phyloP scores from a whole-genome alignment of 2,797 vertebrate genomes.

The Uromys caudimaculatus region DNA sequence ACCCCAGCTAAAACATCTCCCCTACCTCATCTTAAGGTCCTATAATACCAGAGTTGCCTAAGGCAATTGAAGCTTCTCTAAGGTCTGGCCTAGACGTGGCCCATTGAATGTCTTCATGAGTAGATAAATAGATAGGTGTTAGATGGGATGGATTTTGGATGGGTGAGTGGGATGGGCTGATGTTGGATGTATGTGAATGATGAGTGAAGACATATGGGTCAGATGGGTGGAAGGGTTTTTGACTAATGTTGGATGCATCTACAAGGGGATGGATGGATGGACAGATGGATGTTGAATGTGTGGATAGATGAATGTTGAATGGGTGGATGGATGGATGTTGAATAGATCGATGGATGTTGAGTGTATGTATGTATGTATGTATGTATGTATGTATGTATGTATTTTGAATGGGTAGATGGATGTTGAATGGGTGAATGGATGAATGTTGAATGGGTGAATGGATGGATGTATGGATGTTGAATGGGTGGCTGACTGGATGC shows the following conservation, averaged over 20 bases:
- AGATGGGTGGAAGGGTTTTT: not conserved
- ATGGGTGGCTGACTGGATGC: rapidly evolving
- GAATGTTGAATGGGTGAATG: not conserved
- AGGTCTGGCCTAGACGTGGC: not conserved
- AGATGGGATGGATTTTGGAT: not conserved
- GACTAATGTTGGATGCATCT: not conserved
- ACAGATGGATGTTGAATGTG: rapidly evolving
- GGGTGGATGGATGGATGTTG: rapidly evolving
- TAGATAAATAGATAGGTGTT: no score
- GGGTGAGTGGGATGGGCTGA: no score
- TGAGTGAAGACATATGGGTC: not conserved
- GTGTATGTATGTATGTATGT: not conserved
- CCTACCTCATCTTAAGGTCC: not conserved
- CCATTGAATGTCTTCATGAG: not conserved
- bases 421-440: not conserved
- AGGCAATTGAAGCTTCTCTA: not conserved
- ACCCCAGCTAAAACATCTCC: no score
- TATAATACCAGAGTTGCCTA: not conserved
- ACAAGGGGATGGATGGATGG: not conserved
- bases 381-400: rapidly evolving
- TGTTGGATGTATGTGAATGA: not conserved
- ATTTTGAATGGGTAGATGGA: not conserved
- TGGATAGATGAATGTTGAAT: not conserved
- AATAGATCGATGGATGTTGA: not conserved
- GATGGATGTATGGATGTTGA: not conserved